phyloP scores from a whole-genome alignment of 2,797 vertebrate genomes.

The Macropus fuliginosus region DNA sequence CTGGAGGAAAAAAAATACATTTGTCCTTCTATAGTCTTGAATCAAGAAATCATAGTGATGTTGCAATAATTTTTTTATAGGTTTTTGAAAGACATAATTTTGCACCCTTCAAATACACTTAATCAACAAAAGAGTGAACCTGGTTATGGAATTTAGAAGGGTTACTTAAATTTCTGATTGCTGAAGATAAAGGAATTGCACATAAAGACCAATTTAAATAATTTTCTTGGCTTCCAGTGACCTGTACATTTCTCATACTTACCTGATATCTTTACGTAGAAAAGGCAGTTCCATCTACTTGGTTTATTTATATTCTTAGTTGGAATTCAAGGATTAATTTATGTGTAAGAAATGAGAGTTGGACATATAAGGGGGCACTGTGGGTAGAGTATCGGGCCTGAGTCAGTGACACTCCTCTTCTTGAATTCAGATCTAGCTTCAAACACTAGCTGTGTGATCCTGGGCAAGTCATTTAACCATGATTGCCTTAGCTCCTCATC shows the following conservation, averaged over 20 bases:
- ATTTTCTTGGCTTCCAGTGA: background rate
- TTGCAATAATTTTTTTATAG: background rate
- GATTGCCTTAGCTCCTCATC: too few species aligned
- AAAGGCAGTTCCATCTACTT: background rate
- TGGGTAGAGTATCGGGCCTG: too few species aligned
- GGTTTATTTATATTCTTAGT: background rate
- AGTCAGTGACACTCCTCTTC: too few species aligned
- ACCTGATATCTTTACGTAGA: background rate
- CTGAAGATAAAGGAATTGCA: background rate
- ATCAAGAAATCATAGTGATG: background rate
- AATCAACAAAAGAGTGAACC: background rate
- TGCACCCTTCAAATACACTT: background rate
- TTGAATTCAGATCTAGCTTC: too few species aligned
- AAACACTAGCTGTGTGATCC: too few species aligned
- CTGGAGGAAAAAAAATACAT: background rate
- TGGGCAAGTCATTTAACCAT: too few species aligned
- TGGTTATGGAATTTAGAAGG: background rate
- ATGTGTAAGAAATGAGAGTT: too few species aligned
- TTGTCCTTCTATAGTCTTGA: constrained; percentile 13
- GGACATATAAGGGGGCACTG: too few species aligned
- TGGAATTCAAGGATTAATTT: background rate
- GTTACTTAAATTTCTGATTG: background rate
- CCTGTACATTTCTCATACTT: background rate
- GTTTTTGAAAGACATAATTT: background rate
- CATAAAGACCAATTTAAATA: background rate